These are phyloP conservation scores for Agapornis roseicollis DNA, from an alignment of 2,113 vertebrate genomes.

Conservation along the genomic window DNA sequence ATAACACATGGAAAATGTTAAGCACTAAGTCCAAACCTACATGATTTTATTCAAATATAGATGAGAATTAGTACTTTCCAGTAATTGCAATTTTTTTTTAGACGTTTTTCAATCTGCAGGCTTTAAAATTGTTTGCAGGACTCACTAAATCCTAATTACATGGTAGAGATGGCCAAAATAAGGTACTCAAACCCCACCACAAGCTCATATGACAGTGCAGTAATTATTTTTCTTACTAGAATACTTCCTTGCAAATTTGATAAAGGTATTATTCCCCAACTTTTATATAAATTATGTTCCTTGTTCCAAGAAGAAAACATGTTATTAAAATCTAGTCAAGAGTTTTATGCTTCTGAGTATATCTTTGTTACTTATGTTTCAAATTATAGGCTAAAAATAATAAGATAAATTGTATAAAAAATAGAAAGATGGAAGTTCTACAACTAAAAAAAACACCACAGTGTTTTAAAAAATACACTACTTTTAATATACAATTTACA, in stretches of 20 bases:
- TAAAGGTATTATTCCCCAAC: background rate
- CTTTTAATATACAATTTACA: background rate
- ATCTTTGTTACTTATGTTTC: background rate
- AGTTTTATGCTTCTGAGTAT: background rate
- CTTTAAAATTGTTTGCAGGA: background rate
- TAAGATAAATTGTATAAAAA: background rate
- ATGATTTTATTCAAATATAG: background rate
- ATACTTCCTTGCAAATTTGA: background rate
- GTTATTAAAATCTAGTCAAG: background rate
- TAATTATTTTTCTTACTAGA: background rate
- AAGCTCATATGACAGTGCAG: background rate
- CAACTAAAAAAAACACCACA: background rate
- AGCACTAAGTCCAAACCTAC: background rate
- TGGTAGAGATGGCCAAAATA: background rate
- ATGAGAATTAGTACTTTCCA: background rate
- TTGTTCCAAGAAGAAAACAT: background rate
- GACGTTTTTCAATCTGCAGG: background rate
- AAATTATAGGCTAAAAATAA: background rate
- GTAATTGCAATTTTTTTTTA: background rate
- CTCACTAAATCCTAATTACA: background rate
- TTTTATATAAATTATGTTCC: background rate
- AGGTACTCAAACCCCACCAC: background rate
- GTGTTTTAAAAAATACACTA: background rate
- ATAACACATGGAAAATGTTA: background rate
- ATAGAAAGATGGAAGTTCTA: background rate